Evolutionary conservation across 2,888 invertebrate genomes (phyloP), one percentile per base, ranked within the genome.

Genomic region (Chouioia cunea): DNA sequence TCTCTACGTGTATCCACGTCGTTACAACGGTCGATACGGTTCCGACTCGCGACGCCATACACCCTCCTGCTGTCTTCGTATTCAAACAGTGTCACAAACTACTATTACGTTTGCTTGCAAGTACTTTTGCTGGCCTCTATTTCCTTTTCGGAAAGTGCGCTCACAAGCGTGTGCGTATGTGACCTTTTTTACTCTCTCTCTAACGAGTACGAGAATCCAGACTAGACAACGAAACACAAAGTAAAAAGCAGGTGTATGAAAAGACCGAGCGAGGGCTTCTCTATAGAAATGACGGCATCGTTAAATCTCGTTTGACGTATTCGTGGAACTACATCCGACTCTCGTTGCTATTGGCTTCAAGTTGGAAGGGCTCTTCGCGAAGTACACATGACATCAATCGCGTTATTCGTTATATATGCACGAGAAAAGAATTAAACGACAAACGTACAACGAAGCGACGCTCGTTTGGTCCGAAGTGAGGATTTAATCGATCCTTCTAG

Each of bases 1-100:
- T n/a, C n/a, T n/a, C n/a, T n/a, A n/a, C 6, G 27, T 27, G 27
- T 27, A 27, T 6, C 27, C 27, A 27, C 27, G 2, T 27, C 3
- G 3, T 2, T 6, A 27, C 27, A 50, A 6, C n/a, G n/a, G 16
- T 10, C 50, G 50, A 50, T n/a, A 82, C 82, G 82, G 82, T 82
- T 43, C 18, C 16, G 12, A 43, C 27, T n/a, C 18, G 36, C 20
- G 8, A 18, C 44, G 6, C 8, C 20, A n/a, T 46, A 8, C 18
- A 15, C 4, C n/a, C 1, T 57, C 6, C 43, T 18, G n/a, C n/a
- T n/a, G n/a, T n/a, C n/a, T n/a, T n/a, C n/a, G n/a, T n/a, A n/a
- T n/a, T n/a, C n/a, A n/a, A n/a, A n/a, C n/a, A n/a, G n/a, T n/a
- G n/a, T n/a, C n/a, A n/a, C n/a, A n/a, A n/a, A n/a, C n/a, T n/a